phyloP scores from a whole-genome alignment of 2,113 vertebrate species.

The Strix aluco region DNA sequence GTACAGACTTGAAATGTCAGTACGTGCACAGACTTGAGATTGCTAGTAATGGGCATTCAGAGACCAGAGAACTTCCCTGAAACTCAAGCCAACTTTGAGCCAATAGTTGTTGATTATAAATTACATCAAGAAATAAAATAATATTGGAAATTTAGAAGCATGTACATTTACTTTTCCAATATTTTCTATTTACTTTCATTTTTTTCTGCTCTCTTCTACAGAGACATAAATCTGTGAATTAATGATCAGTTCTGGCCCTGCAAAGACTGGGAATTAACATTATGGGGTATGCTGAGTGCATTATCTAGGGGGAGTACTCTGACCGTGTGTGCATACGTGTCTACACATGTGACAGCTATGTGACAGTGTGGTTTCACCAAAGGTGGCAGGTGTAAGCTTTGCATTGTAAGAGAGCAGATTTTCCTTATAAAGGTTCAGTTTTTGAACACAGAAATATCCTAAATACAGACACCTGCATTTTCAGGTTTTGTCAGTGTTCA shows the following conservation, averaged over 20 bases:
- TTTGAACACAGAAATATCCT: background rate
- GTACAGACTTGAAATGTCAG: background rate
- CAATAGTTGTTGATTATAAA: background rate
- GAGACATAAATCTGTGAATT: background rate
- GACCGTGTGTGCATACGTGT: fast-evolving
- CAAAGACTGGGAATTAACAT: background rate
- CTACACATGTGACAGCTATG: fast-evolving
- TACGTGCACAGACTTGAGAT: background rate
- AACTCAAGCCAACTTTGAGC: background rate
- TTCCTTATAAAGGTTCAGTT: background rate
- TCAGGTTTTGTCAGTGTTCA: background rate
- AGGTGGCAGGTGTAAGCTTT: background rate
- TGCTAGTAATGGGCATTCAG: background rate
- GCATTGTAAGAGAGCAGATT: background rate
- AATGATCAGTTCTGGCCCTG: background rate
- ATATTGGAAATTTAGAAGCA: background rate
- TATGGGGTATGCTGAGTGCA: too few species aligned
- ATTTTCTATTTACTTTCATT: background rate
- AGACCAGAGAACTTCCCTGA: background rate
- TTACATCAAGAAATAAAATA: background rate
- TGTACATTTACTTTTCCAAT: background rate
- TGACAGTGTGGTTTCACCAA: background rate
- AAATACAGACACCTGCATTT: background rate
- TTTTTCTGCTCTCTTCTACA: background rate
- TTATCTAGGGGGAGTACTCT: background rate